Evolutionary conservation across 2,113 vertebrate species (phyloP).

Genomic region (Daboia siamensis): DNA sequence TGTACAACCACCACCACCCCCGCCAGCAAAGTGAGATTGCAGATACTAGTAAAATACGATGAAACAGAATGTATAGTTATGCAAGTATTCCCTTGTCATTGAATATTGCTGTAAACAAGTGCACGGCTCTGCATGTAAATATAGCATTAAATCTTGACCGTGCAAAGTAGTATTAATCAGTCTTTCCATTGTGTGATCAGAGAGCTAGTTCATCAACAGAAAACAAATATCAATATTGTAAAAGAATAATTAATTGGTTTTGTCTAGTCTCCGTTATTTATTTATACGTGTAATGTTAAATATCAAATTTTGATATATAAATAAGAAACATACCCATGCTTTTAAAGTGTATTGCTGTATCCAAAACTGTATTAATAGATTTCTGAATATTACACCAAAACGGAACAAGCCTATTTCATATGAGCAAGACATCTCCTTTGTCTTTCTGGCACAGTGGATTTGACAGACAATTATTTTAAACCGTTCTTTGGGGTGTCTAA

Average conservation of each 20-base stretch:
- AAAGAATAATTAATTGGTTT: not conserved
- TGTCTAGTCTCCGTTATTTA: not conserved
- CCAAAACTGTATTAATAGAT: not conserved
- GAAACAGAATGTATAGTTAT: not conserved
- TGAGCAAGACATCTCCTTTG: not conserved
- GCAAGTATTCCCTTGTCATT: not conserved
- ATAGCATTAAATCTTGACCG: not conserved
- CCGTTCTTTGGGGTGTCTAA: not conserved
- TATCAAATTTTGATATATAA: not conserved
- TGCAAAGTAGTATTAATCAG: not conserved
- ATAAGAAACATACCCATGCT: not conserved
- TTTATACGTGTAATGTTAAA: not conserved
- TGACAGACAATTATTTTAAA: not conserved
- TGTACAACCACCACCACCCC: not conserved
- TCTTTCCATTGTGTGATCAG: not conserved
- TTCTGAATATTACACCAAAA: not conserved
- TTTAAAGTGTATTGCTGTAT: not conserved
- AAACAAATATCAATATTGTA: not conserved
- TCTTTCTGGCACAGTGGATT: not conserved
- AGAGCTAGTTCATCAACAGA: not conserved
- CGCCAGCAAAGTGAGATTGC: not conserved
- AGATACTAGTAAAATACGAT: not conserved
- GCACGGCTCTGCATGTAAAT: not conserved
- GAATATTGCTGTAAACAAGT: not conserved
- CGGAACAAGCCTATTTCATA: not conserved